These are phyloP conservation scores for Dasyornis broadbenti DNA, from an alignment of 2,113 vertebrate genomes.

Conservation along the genomic window DNA sequence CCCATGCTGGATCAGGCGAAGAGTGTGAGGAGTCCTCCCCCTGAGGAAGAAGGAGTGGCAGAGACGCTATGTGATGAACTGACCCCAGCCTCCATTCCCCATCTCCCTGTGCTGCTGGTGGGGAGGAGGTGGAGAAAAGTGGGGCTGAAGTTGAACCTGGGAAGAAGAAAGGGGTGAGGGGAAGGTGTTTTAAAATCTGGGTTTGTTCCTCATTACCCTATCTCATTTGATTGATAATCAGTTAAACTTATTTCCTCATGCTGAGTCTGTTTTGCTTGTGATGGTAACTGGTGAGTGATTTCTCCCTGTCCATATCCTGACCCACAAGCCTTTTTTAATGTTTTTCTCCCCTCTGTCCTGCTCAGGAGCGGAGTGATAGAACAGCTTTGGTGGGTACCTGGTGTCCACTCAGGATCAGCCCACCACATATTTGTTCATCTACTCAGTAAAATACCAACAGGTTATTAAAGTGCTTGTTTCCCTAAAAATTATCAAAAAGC, in stretches of 20 bases:
- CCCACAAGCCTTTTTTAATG: too few relatives aligned
- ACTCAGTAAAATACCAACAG: not conserved
- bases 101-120: too few relatives aligned
- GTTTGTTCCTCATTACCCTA: not conserved
- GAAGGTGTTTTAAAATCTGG: not conserved
- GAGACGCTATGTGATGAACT: not conserved
- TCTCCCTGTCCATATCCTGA: not conserved
- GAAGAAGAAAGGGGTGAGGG: not conserved
- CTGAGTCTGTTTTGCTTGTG: not conserved
- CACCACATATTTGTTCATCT: not conserved
- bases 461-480: not conserved
- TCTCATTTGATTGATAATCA: not conserved
- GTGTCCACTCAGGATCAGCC: not conserved
- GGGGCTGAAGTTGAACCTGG: not conserved
- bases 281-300: not conserved
- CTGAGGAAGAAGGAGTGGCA: not conserved
- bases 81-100: not conserved
- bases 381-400: not conserved
- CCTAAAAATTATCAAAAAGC: not conserved
- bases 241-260: not conserved
- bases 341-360: accelerated
- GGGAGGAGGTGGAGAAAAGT: not conserved
- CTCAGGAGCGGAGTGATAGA: not conserved
- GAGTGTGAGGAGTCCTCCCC: not conserved
- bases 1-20: not conserved